Evolutionary conservation across 2,113 vertebrate genomes (phyloP).

Genomic region (Benitochromis conjunctus): DNA sequence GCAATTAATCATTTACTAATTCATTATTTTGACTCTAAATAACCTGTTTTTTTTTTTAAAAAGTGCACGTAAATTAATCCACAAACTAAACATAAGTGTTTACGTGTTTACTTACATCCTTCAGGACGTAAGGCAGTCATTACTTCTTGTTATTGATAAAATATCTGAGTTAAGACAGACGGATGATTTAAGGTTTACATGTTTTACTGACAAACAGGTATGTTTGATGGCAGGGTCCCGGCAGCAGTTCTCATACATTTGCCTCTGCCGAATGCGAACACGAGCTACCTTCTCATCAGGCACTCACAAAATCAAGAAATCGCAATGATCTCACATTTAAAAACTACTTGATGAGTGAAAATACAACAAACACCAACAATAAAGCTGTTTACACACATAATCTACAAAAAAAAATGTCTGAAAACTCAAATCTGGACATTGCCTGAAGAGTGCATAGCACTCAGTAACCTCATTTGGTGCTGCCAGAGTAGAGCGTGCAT

Average conservation of each 20-base stretch:
- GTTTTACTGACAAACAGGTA: neutral
- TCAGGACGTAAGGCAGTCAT: neutral
- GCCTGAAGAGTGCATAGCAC: neutral
- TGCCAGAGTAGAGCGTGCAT: neutral
- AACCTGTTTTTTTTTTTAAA: neutral
- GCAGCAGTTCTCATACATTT: neutral
- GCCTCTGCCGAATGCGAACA: fast-evolving
- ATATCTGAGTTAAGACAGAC: neutral
- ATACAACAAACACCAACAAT: neutral
- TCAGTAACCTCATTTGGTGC: neutral
- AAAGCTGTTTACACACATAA: neutral
- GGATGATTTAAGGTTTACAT: neutral
- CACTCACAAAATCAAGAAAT: neutral
- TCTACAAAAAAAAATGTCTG: neutral
- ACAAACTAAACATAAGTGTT: neutral
- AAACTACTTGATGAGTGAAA: neutral
- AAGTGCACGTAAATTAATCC: neutral
- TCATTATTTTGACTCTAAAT: neutral
- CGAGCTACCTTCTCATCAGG: neutral
- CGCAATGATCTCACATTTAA: neutral
- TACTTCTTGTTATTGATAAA: neutral
- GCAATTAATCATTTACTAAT: neutral
- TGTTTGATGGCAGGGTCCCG: neutral
- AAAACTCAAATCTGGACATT: neutral
- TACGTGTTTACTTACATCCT: too few species aligned